phyloP scores from a whole-genome alignment of 2,113 vertebrate species.

The Rhinoderma darwinii region DNA sequence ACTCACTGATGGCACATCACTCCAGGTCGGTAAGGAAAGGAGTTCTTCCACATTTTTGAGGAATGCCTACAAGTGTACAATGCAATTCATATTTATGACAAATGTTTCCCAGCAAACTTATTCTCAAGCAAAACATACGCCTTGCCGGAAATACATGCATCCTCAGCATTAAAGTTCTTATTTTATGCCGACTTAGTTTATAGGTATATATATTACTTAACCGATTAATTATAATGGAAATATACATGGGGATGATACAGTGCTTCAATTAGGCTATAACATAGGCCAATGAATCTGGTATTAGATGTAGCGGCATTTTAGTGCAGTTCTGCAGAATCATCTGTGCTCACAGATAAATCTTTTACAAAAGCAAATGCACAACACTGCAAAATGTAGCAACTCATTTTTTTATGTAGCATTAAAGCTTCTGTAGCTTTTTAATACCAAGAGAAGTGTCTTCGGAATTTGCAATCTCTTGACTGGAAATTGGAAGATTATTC shows the following conservation, averaged over 20 bases:
- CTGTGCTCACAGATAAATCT: slow-evolving; percentile 54
- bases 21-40: slow-evolving; percentile 73
- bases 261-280: slow-evolving; percentile 54
- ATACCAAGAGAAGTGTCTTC: not conserved
- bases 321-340: slow-evolving; percentile 45
- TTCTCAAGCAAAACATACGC: not conserved
- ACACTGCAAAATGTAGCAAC: slow-evolving; percentile 39
- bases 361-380: slow-evolving; percentile 52
- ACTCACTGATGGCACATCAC: slow-evolving; percentile 75
- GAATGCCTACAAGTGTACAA: slow-evolving; percentile 79
- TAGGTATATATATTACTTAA: slow-evolving; percentile 59
- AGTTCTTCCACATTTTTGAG: slow-evolving; percentile 83
- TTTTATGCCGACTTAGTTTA: slow-evolving; percentile 55
- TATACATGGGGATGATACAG: slow-evolving; percentile 54
- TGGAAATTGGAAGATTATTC: slow-evolving; percentile 8
- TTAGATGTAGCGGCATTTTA: slow-evolving; percentile 53
- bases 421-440: slow-evolving; percentile 35
- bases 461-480: not conserved
- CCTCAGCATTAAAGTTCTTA: slow-evolving; percentile 49
- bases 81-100: not conserved
- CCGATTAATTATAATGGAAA: slow-evolving; percentile 54
- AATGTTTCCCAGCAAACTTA: slow-evolving; percentile 40
- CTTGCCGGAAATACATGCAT: slow-evolving; percentile 56
- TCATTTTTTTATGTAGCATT: slow-evolving; percentile 42
- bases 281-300: slow-evolving; percentile 54